These are phyloP conservation scores for Gouania willdenowi DNA, from an alignment of 2,797 vertebrate genomes.

Conservation along the genomic window DNA sequence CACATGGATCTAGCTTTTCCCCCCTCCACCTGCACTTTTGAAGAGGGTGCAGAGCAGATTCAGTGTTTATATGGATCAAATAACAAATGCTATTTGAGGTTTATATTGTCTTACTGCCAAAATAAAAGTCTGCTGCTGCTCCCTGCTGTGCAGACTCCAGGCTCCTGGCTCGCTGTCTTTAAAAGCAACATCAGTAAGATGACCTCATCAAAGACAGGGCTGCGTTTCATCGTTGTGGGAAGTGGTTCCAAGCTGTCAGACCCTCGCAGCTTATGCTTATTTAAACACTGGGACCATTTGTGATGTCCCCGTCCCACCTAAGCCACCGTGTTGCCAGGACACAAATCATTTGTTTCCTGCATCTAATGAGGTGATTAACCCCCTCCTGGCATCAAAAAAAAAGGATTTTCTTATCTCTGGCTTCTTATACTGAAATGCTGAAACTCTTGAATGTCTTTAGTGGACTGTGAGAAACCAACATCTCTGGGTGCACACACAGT, in stretches of 20 bases:
- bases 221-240: conserved; percentile 11
- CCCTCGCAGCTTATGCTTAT: conserved; percentile 28
- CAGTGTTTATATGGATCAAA: conserved; percentile 21
- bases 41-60: conserved; percentile 6
- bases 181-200: conserved; percentile 29
- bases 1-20: no score
- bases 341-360: no score
- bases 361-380: no score
- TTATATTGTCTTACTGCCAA: conserved; percentile 1
- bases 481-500: no score
- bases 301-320: no score
- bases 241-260: conserved; percentile 46
- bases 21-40: neutral
- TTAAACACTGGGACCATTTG: conserved; percentile 9
- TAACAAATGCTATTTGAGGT: conserved; percentile 11
- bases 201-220: conserved; percentile 36
- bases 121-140: conserved; percentile 9
- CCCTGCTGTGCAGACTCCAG: conserved; percentile 10
- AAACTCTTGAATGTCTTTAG: no score
- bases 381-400: no score
- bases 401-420: no score
- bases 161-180: conserved; percentile 32
- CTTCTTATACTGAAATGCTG: no score
- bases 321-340: no score
- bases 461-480: no score